These are phyloP conservation scores for Ecdyonurus torrentis DNA, from an alignment of 2,888 invertebrate genomes.

Conservation along the genomic window DNA sequence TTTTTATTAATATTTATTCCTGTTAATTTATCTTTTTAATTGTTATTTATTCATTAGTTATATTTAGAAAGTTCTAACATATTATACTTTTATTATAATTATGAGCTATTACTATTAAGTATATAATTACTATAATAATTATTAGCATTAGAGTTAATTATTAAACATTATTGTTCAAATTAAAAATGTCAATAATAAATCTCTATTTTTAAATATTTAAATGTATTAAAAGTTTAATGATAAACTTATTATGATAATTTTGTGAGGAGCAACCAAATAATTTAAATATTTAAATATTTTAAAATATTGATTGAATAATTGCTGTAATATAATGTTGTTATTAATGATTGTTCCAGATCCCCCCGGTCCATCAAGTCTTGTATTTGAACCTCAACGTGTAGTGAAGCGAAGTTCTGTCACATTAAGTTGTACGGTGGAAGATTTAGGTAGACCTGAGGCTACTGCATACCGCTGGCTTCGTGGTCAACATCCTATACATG, in stretches of 20 bases:
- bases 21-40: not conserved
- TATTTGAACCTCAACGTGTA: conserved; percentile 55
- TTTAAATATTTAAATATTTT: too few species aligned
- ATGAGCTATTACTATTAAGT: not conserved
- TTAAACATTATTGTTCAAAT: not conserved
- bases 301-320: too few species aligned
- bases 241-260: too few species aligned
- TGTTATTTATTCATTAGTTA: not conserved
- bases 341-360: conserved; percentile 53
- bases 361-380: conserved; percentile 64
- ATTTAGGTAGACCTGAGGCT: conserved; percentile 58
- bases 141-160: not conserved
- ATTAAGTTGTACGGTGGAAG: conserved; percentile 68
- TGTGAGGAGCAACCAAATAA: too few species aligned
- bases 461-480: conserved; percentile 60
- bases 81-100: not conserved
- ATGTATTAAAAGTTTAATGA: too few species aligned
- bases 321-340: too few species aligned
- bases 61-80: too few species aligned
- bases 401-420: conserved; percentile 68
- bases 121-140: not conserved
- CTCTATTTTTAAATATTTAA: not conserved
- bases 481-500: conserved; percentile 53
- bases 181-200: not conserved
- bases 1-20: not conserved